Conservation (phyloP, 2,113 vertebrate genomes). For the Ceyx margarethae region DNA sequence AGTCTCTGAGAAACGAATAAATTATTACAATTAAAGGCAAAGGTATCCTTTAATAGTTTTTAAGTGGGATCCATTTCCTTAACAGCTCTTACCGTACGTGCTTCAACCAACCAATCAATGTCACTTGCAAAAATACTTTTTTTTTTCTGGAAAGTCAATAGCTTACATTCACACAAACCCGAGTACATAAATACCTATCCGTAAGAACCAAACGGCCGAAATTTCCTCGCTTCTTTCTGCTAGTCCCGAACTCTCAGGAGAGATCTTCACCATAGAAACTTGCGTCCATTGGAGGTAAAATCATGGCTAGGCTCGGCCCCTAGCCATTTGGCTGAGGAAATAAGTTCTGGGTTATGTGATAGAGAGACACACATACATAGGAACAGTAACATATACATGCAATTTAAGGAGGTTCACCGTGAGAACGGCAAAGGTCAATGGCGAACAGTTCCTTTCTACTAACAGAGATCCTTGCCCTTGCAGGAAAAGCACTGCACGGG, state of each 20-base stretch:
- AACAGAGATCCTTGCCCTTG: neutral
- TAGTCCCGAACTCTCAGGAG: conserved; percentile 95
- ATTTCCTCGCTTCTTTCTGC: conserved; percentile 98
- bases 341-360: conserved; percentile 97
- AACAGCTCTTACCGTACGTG: conserved; percentile 91
- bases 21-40: conserved; percentile 70
- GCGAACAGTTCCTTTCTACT: conserved; percentile 7
- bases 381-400: conserved; percentile 88
- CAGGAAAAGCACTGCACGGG: conserved; percentile 5
- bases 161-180: conserved; percentile 99
- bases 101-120: conserved; percentile 85
- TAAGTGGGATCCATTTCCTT: conserved; percentile 64
- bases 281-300: conserved; percentile 92
- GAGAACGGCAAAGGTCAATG: conserved; percentile 47
- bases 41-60: conserved; percentile 63
- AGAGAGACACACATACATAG: conserved; percentile 99
- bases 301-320: conserved; percentile 94
- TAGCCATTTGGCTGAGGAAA: conserved; percentile 98
- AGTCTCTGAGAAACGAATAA: conserved; percentile 44
- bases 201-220: conserved; percentile 98
- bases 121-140: conserved; percentile 79
- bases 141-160: conserved; percentile 91
- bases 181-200: conserved; percentile 99
- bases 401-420: conserved; percentile 86
- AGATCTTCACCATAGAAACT: conserved; percentile 96